A percentile compares a stretch with the other conserved stretches of the same genome.
These are phyloP conservation scores for Microplitis demolitor DNA, from an alignment of 1,140 invertebrate species.

Conservation along the genomic window DNA sequence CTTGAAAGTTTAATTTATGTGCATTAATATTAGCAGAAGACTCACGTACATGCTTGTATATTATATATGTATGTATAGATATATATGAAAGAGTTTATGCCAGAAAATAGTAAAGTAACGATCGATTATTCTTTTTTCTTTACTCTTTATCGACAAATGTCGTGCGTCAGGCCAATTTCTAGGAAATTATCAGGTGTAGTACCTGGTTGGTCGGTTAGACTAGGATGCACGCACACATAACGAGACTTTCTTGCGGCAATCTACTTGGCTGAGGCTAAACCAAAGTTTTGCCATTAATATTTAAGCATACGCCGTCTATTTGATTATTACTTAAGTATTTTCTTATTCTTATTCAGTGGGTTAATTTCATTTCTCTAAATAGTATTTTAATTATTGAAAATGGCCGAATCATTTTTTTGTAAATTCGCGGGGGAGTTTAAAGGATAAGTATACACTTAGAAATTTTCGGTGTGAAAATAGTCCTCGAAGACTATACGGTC, in stretches of 20 bases:
- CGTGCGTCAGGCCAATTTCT: conserved; percentile 54
- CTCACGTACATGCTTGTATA: background rate
- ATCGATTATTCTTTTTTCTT: conserved; percentile 15
- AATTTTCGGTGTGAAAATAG: too few relatives aligned
- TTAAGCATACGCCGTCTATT: too few relatives aligned
- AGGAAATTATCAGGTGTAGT: conserved; percentile 51
- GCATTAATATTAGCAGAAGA: background rate
- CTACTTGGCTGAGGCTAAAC: background rate
- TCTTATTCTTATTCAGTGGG: too few relatives aligned
- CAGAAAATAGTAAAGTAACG: background rate
- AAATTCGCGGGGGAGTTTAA: too few relatives aligned
- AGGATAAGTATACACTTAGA: too few relatives aligned
- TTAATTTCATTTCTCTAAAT: background rate
- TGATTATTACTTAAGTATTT: too few relatives aligned
- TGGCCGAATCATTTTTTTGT: too few relatives aligned
- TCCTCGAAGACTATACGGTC: too few relatives aligned
- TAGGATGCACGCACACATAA: conserved; percentile 28
- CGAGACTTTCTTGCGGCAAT: background rate
- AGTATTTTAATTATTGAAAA: too few relatives aligned
- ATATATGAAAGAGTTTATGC: background rate
- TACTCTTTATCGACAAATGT: conserved; percentile 34
- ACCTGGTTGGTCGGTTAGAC: conserved; percentile 21
- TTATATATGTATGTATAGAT: background rate
- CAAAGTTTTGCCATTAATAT: background rate
- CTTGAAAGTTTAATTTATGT: too few relatives aligned